Evolutionary conservation across 2,888 invertebrate species (phyloP), one percentile per base, ranked within the genome.

Genomic region (Drosophila niveifrons): DNA sequence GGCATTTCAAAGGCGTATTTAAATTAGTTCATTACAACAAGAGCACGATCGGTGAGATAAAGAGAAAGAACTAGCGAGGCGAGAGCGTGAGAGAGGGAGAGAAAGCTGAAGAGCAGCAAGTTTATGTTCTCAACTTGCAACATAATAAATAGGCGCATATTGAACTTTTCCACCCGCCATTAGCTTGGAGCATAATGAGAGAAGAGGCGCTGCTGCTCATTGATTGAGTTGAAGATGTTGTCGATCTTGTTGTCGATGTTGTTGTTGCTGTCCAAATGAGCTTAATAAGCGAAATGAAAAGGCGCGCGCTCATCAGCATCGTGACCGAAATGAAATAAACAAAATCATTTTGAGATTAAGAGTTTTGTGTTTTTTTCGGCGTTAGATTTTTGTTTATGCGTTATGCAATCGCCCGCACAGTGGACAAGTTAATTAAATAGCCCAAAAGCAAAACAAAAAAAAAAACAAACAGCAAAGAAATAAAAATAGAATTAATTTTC

Each of bases 351-450:
- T 50, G 46, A 86, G 89, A 90, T 90, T 83, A 88, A 66, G 68
- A 75, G 75, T 50, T 57, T 70, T 61, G 44, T 62, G 67, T 51
- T 46, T 29, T 13, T 23, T 55, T 15, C 51, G 15, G 48, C 41
- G 34, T 58, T 57, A 34, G 70, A 62, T 65, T 63, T 70, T 79
- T 72, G 71, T 83, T 87, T 68, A 78, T 83, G 29, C 36, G 36
- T 36, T 90, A 90, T 86, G 84, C 83, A 84, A 84, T 66, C 58
- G 69, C 75, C 75, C 66, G 83, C 83, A 88, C 83, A 77, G 80
- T 90, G 90, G 69, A 46, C 18, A 18, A 80, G 28, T 46, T 59
- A 47, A 48, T 63, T 47, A 57, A 65, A 75, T 34, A 44, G 13
- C 36, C 7, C 23, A 23, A 23, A 23, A 23, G 23, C 23, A 23